Evolutionary conservation across 2,797 vertebrate genomes (phyloP).

Genomic region (Astyanax mexicanus): DNA sequence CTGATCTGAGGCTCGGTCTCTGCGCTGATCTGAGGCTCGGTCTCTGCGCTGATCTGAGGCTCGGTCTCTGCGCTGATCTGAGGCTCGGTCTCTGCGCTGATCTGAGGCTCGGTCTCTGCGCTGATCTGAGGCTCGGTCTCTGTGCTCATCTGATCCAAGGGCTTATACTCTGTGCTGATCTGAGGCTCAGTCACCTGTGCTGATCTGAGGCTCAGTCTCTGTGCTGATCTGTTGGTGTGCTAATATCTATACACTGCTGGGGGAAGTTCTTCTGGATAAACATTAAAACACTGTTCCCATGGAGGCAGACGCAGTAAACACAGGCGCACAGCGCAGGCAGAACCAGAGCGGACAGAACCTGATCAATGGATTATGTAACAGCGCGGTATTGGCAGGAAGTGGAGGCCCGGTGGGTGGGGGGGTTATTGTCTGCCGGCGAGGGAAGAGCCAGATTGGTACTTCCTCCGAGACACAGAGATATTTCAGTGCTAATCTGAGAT

Average conservation of each 20-base stretch:
- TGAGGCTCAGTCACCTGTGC: too few species aligned
- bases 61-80: too few species aligned
- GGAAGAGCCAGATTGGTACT: constrained; percentile 14
- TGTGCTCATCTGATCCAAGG: too few species aligned
- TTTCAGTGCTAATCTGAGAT: not conserved
- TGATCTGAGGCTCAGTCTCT: not conserved
- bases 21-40: too few species aligned
- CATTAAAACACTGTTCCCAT: constrained; percentile 16
- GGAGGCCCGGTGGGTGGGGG: constrained; percentile 9
- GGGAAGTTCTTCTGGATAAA: not conserved
- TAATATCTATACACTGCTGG: not conserved
- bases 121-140: too few species aligned
- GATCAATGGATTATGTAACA: constrained; percentile 42
- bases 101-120: too few species aligned
- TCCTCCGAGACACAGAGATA: constrained; percentile 15
- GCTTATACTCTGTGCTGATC: too few species aligned
- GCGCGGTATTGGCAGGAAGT: constrained; percentile 15
- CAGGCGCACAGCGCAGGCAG: not conserved
- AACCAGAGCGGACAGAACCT: constrained; percentile 17
- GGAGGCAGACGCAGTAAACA: constrained; percentile 8
- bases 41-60: too few species aligned
- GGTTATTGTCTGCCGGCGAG: constrained; percentile 15
- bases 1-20: too few species aligned
- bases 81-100: too few species aligned
- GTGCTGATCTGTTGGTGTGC: not conserved